Percentiles rank a stretch among this genome's conserved stretches.
phyloP scores from a whole-genome alignment of 2,797 vertebrate genomes.

The Macroramphosus scolopax region DNA sequence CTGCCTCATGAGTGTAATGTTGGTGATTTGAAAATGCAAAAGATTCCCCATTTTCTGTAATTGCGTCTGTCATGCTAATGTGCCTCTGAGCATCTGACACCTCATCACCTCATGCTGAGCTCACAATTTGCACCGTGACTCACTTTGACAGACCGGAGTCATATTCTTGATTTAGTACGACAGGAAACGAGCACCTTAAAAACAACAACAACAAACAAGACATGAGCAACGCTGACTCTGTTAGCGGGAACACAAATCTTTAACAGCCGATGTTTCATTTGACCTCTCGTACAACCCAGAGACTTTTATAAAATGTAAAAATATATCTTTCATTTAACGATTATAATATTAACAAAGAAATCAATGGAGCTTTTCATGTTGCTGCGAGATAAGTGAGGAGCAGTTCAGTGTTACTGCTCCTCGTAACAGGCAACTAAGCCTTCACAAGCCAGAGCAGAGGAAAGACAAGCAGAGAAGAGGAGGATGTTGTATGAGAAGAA shows the following conservation, averaged over 20 bases:
- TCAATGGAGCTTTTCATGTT: background rate
- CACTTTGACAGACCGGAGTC: slow-evolving; percentile 60
- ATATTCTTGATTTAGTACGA: slow-evolving; percentile 60
- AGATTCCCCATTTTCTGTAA: slow-evolving; percentile 33
- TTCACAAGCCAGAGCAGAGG: too few relatives aligned
- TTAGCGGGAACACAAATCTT: slow-evolving; percentile 13
- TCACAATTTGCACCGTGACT: slow-evolving; percentile 64
- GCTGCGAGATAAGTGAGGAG: background rate
- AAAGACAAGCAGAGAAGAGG: slow-evolving; percentile 20
- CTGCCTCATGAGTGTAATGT: slow-evolving; percentile 12
- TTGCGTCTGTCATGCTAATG: slow-evolving; percentile 55
- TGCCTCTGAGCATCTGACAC: slow-evolving; percentile 59
- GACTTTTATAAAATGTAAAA: too few relatives aligned
- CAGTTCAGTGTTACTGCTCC: background rate
- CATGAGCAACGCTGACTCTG: slow-evolving; percentile 30
- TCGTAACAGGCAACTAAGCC: background rate
- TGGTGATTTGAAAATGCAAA: slow-evolving; percentile 34
- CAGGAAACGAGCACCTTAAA: slow-evolving; percentile 32
- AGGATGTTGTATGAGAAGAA: slow-evolving; percentile 33
- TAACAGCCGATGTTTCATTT: too few relatives aligned
- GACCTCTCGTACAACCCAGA: too few relatives aligned
- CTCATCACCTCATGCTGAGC: slow-evolving; percentile 65
- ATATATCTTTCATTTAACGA: too few relatives aligned
- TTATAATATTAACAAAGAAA: too few relatives aligned
- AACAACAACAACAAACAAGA: slow-evolving; percentile 50